Base-by-base conservation (phyloP, 2,888 invertebrate genomes). In the Polia nebulosa region DNA sequence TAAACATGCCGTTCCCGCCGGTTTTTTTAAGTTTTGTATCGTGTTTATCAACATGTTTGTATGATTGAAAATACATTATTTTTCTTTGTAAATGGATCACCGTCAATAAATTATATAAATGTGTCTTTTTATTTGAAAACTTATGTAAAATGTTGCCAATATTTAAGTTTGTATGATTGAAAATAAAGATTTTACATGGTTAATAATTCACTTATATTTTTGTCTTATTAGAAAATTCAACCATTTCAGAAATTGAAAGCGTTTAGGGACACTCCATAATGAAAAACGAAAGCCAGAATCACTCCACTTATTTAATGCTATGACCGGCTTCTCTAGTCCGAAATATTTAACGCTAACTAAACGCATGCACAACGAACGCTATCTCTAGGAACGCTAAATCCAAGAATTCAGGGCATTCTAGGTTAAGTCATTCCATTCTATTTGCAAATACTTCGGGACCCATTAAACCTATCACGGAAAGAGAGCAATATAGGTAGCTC, bases 121-220 rank as follows among this genome's bases (percentile, higher is more conserved):
- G 3, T 27, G 15, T 6, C 1, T 36, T 47, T 34, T 22, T 36
- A 15, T 15, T 22, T 45, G 13, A 65, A 52, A 44, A 34, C 17
- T 27, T 41, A 39, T 68, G 57, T 66, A 29, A 36, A n/a, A 15
- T 64, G n/a, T 66, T 29, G n/a, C 17, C 9, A 32, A 39, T 56
- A 47, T 29, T 59, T 56, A 55, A 44, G 55, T 63, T 44, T 74
- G 56, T 74, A 32, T 52, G 22, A 49, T 45, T 58, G 25, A 61
- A 53, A 75, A 58, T 75, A 64, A 75, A 59, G 15, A 44, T 17
- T 39, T 47, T 34, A 7, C 15, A 20, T 51, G 17, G 9, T 1
- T n/a, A 32, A 32, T 20, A 20, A 0, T 20, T 20, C 3, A 20
- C 20, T 20, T 13, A 32, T 52, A n/a, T 52, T 32, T 3, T 0